Evolutionary conservation across 2,113 vertebrate genomes (phyloP).

Genomic region (Cygnus atratus): DNA sequence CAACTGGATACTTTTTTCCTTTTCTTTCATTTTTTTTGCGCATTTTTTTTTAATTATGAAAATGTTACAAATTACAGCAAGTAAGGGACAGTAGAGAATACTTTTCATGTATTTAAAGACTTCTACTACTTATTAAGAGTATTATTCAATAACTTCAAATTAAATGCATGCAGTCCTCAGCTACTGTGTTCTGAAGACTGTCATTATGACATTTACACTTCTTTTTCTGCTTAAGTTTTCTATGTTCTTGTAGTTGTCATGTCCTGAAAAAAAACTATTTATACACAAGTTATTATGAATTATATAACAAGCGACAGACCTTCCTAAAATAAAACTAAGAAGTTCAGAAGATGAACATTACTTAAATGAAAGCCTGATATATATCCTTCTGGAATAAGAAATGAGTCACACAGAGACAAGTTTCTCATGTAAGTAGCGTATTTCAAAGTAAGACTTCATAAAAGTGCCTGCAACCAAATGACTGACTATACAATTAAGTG

Average conservation of each 20-base stretch:
- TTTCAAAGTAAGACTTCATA: not conserved
- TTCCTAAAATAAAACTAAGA: not conserved
- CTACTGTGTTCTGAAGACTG: not conserved
- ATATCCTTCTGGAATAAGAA: not conserved
- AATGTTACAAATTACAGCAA: not conserved
- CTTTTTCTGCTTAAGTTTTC: not conserved
- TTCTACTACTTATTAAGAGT: not conserved
- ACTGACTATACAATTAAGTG: not conserved
- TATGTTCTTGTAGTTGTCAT: not conserved
- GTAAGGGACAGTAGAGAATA: not conserved
- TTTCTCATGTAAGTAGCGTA: not conserved
- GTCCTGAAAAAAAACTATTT: not conserved
- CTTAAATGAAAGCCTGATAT: not conserved
- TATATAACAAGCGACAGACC: not conserved
- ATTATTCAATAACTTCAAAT: not conserved
- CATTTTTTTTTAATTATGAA: not conserved
- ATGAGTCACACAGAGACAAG: not conserved
- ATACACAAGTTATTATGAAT: not conserved
- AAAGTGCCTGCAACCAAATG: not conserved
- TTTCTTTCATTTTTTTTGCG: not conserved
- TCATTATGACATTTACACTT: not conserved
- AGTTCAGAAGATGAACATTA: not conserved
- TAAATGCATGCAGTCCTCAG: rapidly evolving
- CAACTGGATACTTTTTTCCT: not conserved
- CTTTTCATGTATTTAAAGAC: not conserved